phyloP scores from a whole-genome alignment of 2,888 invertebrate species.

The Adela reaumurella region DNA sequence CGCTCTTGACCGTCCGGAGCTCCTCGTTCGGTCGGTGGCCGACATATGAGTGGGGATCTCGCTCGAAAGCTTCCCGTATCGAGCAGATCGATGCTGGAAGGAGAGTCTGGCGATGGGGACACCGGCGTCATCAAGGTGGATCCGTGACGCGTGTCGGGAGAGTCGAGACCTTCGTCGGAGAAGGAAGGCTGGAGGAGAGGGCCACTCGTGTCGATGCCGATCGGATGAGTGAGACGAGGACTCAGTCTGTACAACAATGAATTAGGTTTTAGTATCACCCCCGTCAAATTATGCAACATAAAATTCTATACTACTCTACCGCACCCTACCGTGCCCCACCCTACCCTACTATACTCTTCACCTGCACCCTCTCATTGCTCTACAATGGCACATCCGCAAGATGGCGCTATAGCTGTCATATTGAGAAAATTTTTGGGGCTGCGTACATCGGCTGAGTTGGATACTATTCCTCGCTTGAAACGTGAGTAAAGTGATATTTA shows the following conservation, averaged over 20 bases:
- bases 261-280: conserved; percentile 15
- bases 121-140: conserved; percentile 19
- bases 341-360: too few species aligned
- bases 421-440: too few species aligned
- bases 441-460: too few species aligned
- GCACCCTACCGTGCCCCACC: too few species aligned
- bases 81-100: conserved; percentile 23
- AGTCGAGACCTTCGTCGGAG: conserved; percentile 22
- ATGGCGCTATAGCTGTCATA: too few species aligned
- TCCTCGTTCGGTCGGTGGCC: conserved; percentile 33
- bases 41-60: conserved; percentile 15
- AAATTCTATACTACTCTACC: too few species aligned
- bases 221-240: conserved; percentile 21
- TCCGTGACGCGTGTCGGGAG: conserved; percentile 18
- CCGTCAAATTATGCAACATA: too few species aligned
- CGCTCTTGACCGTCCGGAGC: conserved; percentile 47
- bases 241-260: conserved; percentile 21
- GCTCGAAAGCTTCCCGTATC: conserved; percentile 17
- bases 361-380: too few species aligned
- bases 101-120: conserved; percentile 30
- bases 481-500: too few species aligned
- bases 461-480: too few species aligned
- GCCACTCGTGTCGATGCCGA: conserved; percentile 22
- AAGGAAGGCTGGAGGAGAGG: conserved; percentile 14
- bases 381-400: too few species aligned